Percentiles rank a stretch among this genome's conserved stretches.
phyloP scores from a whole-genome alignment of 2,113 vertebrate species.

The Tapirus terrestris region DNA sequence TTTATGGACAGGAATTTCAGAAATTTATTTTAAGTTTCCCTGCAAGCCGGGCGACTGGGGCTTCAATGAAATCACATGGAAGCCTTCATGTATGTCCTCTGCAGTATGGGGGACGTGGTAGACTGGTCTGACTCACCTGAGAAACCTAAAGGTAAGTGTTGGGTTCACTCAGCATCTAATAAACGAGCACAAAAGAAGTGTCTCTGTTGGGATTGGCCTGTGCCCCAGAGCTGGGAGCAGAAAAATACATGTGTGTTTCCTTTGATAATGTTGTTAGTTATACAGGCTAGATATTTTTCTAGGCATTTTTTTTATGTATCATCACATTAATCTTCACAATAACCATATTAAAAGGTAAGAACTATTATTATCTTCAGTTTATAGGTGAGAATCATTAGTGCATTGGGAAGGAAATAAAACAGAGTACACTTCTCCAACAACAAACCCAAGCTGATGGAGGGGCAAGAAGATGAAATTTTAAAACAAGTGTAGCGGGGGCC shows the following conservation, averaged over 20 bases:
- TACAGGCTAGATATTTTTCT: background rate
- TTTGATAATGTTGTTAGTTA: background rate
- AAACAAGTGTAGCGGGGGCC: background rate
- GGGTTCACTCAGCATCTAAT: background rate
- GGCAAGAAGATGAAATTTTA: background rate
- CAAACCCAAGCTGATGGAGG: background rate
- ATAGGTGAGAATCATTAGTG: background rate
- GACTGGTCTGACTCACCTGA: background rate
- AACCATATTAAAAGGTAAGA: background rate
- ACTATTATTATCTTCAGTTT: background rate
- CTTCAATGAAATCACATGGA: background rate
- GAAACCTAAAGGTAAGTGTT: background rate
- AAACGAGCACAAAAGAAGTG: background rate
- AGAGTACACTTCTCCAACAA: background rate
- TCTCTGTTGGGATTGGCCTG: background rate
- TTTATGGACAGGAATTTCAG: background rate
- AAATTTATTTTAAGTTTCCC: background rate
- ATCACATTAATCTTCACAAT: background rate
- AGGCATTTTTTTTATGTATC: background rate
- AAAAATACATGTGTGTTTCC: background rate
- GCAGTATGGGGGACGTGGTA: too few relatives aligned
- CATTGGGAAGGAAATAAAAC: background rate
- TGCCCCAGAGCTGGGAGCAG: background rate
- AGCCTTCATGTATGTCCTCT: background rate
- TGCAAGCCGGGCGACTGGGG: too few relatives aligned